A percentile compares a stretch with the other conserved stretches of the same genome.
Evolutionary conservation across 2,113 vertebrate species (phyloP).

Genomic region (Brachyistius frenatus): DNA sequence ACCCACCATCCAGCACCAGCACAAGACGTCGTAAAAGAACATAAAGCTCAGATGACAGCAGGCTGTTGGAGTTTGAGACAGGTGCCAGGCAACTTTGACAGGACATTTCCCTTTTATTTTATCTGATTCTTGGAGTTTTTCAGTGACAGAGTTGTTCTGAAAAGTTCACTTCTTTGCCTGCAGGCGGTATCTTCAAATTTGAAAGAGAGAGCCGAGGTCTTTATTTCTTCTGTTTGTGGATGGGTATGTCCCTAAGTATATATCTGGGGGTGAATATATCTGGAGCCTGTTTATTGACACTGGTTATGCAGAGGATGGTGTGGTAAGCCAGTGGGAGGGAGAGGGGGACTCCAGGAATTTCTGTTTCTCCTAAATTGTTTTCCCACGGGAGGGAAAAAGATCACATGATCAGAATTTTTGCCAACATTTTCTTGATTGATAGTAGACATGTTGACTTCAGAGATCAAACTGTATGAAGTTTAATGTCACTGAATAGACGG

Average conservation of each 20-base stretch:
- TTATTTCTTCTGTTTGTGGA: constrained; percentile 1
- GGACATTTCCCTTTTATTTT: constrained; percentile 37
- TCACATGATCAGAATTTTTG: background rate
- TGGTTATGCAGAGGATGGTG: background rate
- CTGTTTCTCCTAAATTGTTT: background rate
- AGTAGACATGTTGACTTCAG: background rate
- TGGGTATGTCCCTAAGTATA: background rate
- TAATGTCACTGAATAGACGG: constrained; percentile 1
- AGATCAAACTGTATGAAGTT: background rate
- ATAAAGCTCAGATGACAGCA: constrained; percentile 47
- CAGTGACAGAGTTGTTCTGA: constrained; percentile 1
- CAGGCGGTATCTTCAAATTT: constrained; percentile 19
- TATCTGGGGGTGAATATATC: background rate
- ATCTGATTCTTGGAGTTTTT: constrained; percentile 36
- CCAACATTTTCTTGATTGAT: constrained; percentile 14
- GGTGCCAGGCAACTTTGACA: constrained; percentile 23
- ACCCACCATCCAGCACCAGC: constrained; percentile 49
- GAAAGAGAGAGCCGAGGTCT: constrained; percentile 2
- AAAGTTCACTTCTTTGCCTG: constrained; percentile 5
- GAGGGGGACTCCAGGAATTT: background rate
- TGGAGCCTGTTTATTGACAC: constrained; percentile 28
- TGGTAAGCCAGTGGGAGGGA: background rate
- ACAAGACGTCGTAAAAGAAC: constrained; percentile 50
- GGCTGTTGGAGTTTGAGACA: constrained; percentile 35
- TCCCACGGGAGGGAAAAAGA: background rate